Evolutionary conservation across 2,113 vertebrate genomes (phyloP).

Genomic region (Nothoprocta perdicaria): DNA sequence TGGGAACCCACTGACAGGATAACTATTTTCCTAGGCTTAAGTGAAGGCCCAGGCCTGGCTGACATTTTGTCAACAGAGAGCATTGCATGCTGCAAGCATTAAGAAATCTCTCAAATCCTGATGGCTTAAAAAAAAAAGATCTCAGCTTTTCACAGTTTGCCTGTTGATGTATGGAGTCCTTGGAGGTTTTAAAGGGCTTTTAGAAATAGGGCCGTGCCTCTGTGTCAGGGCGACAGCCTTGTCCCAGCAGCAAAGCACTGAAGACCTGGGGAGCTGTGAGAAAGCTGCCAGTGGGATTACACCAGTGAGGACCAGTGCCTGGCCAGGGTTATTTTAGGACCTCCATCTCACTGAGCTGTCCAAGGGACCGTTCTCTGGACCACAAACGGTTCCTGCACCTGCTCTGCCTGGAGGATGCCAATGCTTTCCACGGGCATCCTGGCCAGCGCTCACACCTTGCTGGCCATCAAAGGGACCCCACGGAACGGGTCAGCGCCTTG

Average conservation of each 20-base stretch:
- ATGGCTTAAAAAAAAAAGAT: neutral
- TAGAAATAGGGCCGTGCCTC: neutral
- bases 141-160: neutral
- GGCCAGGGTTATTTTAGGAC: neutral
- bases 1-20: neutral
- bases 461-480: neutral
- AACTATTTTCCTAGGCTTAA: neutral
- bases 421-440: neutral
- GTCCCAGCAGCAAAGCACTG: neutral
- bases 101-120: neutral
- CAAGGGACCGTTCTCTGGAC: neutral
- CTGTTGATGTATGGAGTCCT: neutral
- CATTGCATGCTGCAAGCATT: neutral
- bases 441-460: accelerated
- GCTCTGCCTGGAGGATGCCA: neutral
- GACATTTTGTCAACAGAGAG: neutral
- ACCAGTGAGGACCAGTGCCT: neutral
- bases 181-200: neutral
- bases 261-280: neutral
- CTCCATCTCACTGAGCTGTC: neutral
- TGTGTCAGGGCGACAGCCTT: neutral
- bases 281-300: neutral
- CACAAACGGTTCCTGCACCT: neutral
- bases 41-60: neutral
- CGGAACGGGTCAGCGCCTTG: neutral